These are phyloP conservation scores for Aporophyla nigra DNA, from an alignment of 2,888 invertebrate genomes.

Conservation along the genomic window DNA sequence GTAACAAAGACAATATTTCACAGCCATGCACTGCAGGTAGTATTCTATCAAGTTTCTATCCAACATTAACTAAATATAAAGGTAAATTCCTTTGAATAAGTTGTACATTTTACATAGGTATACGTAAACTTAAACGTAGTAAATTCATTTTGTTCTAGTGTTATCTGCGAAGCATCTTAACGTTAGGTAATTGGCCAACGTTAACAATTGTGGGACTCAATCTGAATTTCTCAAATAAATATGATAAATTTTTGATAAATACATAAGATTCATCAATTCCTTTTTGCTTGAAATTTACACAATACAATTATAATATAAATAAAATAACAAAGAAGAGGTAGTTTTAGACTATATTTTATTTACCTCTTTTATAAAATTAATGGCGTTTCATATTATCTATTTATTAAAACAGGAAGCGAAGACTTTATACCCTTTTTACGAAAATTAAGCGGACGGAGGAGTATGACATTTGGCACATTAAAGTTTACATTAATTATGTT, in stretches of 20 bases:
- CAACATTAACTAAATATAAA: neutral
- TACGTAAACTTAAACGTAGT: neutral
- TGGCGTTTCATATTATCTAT: neutral
- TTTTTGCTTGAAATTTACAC: neutral
- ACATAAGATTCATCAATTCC: neutral
- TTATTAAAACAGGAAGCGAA: too few relatives aligned
- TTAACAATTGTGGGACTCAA: slow-evolving; percentile 11
- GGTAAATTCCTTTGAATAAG: neutral
- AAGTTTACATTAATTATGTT: too few relatives aligned
- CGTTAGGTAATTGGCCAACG: neutral
- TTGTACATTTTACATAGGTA: neutral
- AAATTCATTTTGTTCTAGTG: neutral
- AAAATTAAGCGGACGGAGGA: too few relatives aligned
- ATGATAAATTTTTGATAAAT: slow-evolving; percentile 3
- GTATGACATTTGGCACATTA: too few relatives aligned
- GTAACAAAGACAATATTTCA: neutral
- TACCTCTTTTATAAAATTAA: neutral
- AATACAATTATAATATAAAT: neutral
- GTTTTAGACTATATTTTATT: neutral
- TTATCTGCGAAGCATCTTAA: slow-evolving; percentile 8
- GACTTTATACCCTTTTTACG: too few relatives aligned
- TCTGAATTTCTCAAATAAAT: slow-evolving; percentile 3
- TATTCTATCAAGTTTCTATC: neutral
- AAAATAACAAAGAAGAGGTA: neutral
- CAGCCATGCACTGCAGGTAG: neutral